Evolutionary conservation across 2,113 vertebrate species (phyloP).

Genomic region (Globicephala melas): DNA sequence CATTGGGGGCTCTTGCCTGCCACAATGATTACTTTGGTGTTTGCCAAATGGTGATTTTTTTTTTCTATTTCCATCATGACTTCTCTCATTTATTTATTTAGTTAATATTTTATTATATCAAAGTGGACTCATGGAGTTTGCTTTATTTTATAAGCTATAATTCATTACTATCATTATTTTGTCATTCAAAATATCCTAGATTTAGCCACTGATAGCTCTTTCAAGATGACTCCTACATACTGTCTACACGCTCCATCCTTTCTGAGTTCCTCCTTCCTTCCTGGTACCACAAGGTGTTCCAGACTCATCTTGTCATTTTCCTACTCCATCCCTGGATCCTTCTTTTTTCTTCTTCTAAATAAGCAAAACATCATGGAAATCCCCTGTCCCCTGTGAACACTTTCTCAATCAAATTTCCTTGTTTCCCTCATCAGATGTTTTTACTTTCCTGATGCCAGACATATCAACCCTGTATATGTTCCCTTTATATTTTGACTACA

Average conservation of each 20-base stretch:
- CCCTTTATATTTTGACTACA: not conserved
- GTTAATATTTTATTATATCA: not conserved
- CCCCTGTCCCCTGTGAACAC: not conserved
- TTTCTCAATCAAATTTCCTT: not conserved
- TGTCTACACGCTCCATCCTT: not conserved
- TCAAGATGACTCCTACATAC: not conserved
- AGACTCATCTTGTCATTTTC: not conserved
- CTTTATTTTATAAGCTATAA: not conserved
- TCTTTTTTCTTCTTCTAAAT: not conserved
- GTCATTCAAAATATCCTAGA: not conserved
- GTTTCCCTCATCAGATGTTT: not conserved
- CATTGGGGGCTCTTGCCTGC: not conserved
- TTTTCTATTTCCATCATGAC: not conserved
- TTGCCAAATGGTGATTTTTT: not conserved
- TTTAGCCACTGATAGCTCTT: not conserved
- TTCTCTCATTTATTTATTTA: not conserved
- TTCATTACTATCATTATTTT: not conserved
- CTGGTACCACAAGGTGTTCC: not conserved
- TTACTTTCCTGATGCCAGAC: not conserved
- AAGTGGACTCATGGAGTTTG: not conserved
- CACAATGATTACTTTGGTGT: not conserved
- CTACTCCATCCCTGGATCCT: not conserved
- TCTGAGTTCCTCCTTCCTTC: not conserved
- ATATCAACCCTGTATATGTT: not conserved
- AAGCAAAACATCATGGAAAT: not conserved